phyloP scores from a whole-genome alignment of 2,888 invertebrate genomes.

The Achlya flavicornis region DNA sequence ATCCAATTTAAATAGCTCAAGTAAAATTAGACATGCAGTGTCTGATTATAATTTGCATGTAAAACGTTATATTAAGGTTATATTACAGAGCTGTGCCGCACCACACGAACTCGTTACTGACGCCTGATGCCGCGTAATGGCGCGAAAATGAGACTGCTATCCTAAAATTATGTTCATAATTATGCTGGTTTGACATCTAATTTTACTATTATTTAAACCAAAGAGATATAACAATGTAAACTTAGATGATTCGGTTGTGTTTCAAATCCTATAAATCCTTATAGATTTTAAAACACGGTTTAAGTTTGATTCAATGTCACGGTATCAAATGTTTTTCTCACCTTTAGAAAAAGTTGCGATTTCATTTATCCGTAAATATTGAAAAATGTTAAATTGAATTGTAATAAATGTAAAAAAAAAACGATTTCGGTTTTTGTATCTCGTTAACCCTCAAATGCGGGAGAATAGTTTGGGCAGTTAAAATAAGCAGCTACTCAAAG shows the following conservation, averaged over 20 bases:
- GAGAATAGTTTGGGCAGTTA: slow-evolving; percentile 38
- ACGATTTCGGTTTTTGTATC: slow-evolving; percentile 22
- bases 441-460: slow-evolving; percentile 34
- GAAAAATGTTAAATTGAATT: no score
- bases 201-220: slow-evolving; percentile 13
- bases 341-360: no score
- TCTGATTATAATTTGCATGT: slow-evolving; percentile 44
- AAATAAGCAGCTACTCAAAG: slow-evolving; percentile 49
- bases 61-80: slow-evolving; percentile 30
- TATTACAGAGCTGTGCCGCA: slow-evolving; percentile 28
- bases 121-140: slow-evolving; percentile 46
- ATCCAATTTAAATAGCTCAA: neutral
- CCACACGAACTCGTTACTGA: slow-evolving; percentile 35
- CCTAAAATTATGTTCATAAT: slow-evolving; percentile 32
- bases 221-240: neutral
- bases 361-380: no score
- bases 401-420: no score
- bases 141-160: slow-evolving; percentile 55
- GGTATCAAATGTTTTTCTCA: no score
- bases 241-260: no score
- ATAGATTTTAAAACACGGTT: no score
- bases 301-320: no score
- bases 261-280: no score
- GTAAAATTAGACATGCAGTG: slow-evolving; percentile 7
- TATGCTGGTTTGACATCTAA: slow-evolving; percentile 19